Evolutionary conservation across 2,113 vertebrate genomes (phyloP).

Genomic region (Alaudala cheleensis): DNA sequence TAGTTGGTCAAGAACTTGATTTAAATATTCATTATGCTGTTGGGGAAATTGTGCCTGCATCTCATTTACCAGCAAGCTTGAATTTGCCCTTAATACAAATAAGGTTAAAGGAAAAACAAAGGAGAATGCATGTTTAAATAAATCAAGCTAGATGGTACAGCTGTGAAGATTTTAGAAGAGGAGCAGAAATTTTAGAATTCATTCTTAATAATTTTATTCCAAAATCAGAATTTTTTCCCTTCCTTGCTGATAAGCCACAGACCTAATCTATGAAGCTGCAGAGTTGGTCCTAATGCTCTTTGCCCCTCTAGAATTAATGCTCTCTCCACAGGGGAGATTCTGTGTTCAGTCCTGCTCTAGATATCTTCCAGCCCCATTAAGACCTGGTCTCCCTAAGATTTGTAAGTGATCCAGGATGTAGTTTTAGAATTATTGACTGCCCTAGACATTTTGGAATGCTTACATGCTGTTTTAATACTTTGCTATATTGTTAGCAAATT

Average conservation of each 20-base stretch:
- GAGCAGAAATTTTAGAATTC: background rate
- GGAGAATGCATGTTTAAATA: background rate
- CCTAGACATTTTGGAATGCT: background rate
- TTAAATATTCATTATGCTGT: background rate
- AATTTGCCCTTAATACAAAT: background rate
- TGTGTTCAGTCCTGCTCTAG: background rate
- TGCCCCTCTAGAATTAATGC: background rate
- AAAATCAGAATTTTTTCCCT: background rate
- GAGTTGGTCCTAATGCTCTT: background rate
- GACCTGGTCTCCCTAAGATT: background rate
- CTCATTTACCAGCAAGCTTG: background rate
- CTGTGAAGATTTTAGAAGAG: background rate
- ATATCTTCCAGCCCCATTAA: background rate
- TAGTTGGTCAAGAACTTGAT: background rate
- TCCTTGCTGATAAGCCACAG: background rate
- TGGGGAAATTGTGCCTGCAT: background rate
- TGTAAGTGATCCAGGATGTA: background rate
- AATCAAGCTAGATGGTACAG: background rate
- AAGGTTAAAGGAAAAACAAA: background rate
- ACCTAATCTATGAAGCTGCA: background rate
- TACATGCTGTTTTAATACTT: background rate
- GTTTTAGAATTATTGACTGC: background rate
- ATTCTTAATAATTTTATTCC: background rate
- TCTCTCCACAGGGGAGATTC: background rate
- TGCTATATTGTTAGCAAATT: background rate